Percentiles rank a stretch among this genome's conserved stretches.
Conservation (phyloP, 2,797 vertebrate genomes). For the Coluber constrictor region DNA sequence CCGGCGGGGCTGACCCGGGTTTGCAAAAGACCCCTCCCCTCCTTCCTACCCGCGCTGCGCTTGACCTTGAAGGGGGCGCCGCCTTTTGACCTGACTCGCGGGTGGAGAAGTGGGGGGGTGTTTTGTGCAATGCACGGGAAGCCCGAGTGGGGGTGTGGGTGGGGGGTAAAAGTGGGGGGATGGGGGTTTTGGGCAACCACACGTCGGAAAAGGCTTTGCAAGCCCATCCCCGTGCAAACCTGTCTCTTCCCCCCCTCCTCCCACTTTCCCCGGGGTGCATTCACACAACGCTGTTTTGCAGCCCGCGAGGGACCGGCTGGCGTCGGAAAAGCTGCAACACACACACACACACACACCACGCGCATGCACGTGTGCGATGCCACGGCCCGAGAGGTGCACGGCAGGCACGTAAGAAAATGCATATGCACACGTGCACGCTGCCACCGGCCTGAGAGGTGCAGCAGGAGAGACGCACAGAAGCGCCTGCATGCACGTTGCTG, state of each 20-base stretch:
- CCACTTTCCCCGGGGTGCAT: too few species aligned
- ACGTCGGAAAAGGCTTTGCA: not conserved
- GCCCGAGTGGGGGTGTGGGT: not conserved
- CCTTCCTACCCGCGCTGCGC: not conserved
- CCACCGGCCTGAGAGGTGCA: not conserved
- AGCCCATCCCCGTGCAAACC: not conserved
- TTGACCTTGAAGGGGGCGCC: not conserved
- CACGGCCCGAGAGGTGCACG: not conserved
- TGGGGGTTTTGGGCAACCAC: fast-evolving
- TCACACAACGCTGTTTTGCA: not conserved
- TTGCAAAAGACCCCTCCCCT: not conserved
- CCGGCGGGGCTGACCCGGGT: not conserved
- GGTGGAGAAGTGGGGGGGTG: not conserved
- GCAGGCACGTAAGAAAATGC: not conserved
- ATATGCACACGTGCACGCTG: not conserved
- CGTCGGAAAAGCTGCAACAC: not conserved
- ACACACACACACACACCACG: fast-evolving
- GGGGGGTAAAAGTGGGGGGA: fast-evolving
- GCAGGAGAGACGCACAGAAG: not conserved
- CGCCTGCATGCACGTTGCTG: too few species aligned
- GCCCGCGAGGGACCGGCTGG: not conserved
- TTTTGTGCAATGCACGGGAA: not conserved
- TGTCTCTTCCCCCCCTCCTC: not conserved
- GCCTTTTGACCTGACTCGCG: not conserved
- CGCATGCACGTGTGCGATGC: not conserved